Base-by-base conservation (phyloP, 2,888 invertebrate genomes). In the Silvanus unidentatus region DNA sequence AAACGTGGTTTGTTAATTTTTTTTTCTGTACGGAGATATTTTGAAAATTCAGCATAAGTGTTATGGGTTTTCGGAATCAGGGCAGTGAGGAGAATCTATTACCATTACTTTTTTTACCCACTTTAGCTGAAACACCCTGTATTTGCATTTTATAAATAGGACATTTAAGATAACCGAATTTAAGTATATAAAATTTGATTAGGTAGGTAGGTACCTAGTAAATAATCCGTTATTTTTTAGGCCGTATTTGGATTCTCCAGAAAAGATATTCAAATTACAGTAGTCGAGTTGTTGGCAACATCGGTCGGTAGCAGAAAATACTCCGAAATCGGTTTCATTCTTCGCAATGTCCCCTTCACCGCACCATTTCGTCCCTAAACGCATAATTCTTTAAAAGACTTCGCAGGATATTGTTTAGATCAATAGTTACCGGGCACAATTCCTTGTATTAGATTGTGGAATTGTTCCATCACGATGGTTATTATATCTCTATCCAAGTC, bases 281-380 rank as follows among this genome's bases (percentile, higher is more conserved):
- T 76, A 74, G 64, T 88, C 87, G 62, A 87, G 87, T 49, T 76
- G 76, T 27, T 81, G 68, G 62, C 87, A 87, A 66, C 86, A 87
- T 10, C 72, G 74, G 66, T 87, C 87, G 0, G 83, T 80, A 53
- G 73, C 73, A 56, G 75, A 73, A 66, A 82, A 82, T n/a, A 76
- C 60, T 1, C 86, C 86, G n/a, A 86, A 65, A 53, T 84, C 80
- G 1, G 75, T 70, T 12, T 75, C 69, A 3, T 74, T 73, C 8
- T 73, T 70, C 0, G 85, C 81, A 0, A 75, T 72, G 54, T 80
- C 79, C 0, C 86, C 86, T 40, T 77, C 77, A 0, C 87, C 87
- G 57, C 87, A 88, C 86, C 86, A 88, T 9, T 80, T 77, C 0
- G 86, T 87, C 6, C 86, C 87, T 81, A 35, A 42, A 40, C 40